Evolutionary conservation across 2,888 invertebrate species (phyloP).

Genomic region (Notocelia uddmanniana): DNA sequence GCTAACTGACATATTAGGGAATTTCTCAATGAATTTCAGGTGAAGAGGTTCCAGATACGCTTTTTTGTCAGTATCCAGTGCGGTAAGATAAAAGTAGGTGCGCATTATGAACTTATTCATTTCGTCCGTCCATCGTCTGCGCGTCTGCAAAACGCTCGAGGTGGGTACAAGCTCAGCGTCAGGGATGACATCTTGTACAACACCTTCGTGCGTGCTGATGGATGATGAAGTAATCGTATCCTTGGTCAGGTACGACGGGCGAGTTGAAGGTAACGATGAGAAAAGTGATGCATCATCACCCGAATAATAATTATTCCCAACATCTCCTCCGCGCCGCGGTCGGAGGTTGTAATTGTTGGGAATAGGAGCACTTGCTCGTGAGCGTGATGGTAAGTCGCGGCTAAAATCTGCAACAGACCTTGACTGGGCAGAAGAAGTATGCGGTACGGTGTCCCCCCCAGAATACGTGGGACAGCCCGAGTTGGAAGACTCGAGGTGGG

Average conservation of each 20-base stretch:
- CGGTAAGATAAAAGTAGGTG: conserved; percentile 9
- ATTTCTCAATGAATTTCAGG: conserved; percentile 34
- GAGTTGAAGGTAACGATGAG: conserved; percentile 1
- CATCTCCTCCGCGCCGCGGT: neutral
- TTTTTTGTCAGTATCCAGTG: conserved; percentile 29
- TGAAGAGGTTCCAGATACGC: conserved; percentile 26
- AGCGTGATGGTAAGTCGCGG: neutral
- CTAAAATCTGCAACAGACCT: neutral
- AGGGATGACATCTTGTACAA: conserved; percentile 44
- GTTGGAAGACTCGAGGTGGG: too few relatives aligned
- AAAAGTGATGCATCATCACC: neutral
- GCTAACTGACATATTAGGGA: conserved; percentile 23
- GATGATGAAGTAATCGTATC: too few relatives aligned
- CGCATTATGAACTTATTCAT: too few relatives aligned
- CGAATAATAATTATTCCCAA: neutral
- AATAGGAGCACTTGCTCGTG: neutral
- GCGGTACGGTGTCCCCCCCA: conserved; percentile 1
- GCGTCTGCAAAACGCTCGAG: conserved; percentile 6
- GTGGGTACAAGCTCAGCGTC: conserved; percentile 44
- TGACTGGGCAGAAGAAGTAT: neutral
- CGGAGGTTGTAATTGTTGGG: neutral
- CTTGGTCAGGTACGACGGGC: neutral
- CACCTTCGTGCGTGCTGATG: conserved; percentile 30
- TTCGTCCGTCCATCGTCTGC: conserved; percentile 15
- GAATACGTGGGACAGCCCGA: conserved; percentile 2